Base-by-base conservation (phyloP, 2,797 vertebrate species). In the Oophaga sylvatica region DNA sequence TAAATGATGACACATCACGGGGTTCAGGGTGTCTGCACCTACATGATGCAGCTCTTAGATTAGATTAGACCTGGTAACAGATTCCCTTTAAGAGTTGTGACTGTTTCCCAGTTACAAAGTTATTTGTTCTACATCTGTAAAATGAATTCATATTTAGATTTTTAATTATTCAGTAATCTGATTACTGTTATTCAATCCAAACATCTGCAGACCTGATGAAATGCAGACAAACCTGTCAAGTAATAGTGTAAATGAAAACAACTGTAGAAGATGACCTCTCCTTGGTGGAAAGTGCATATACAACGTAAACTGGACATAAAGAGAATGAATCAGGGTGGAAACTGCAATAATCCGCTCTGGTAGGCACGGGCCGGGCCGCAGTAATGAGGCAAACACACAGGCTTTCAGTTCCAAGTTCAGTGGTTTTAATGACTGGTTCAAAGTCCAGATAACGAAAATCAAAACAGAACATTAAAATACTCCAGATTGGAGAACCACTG, bases 211-310 rank as follows among this genome's bases (percentile, higher is more conserved):
- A 16, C 9, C 41, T 77, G 83, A 65, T 77, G 29, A 67, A 85
- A 75, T 77, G 73, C 71, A 77, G 83, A 77, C 22, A 63, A 62
- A 77, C 59, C n/a, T 77, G 73, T 85, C 83, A 85, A 26, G 17
- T 17, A 48, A 17, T 26, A 26, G 71, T 65, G 62, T 85, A 84
- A 84, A 85, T 85, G 77, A 65, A n/a, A 77, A 53, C 19, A 65
- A 73, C 82, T 45, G 19, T 45, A 62, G 80, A 81, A 16, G 56
- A 57, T 84, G 31, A 75, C 82, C 68, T 83, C 6, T 22, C 16
- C 68, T 83, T 5, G 15, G 29, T 83, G 81, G 81, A 83, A 73
- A 73, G 29, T 35, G 53, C 29, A 59, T 22, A 31, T 26, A 65
- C 79, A 81, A 65, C 45, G 31, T 29, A 68, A 57, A 45, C 31